Percentiles rank a stretch among this genome's conserved stretches.
phyloP scores from a whole-genome alignment of 2,888 invertebrate species.

The Ichneumon xanthorius region DNA sequence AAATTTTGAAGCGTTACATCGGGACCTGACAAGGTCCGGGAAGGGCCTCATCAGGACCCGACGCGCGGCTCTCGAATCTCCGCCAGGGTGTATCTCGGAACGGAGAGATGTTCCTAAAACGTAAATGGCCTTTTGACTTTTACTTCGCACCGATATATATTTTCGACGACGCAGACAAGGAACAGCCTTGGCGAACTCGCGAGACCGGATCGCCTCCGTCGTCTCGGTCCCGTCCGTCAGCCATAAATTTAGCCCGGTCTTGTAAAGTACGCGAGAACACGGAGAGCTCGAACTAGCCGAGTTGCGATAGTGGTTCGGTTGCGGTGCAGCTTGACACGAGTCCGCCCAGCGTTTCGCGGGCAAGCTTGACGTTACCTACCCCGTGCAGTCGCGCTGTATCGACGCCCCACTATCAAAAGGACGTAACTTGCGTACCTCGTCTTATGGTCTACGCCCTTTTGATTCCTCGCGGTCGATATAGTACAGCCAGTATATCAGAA shows the following conservation, averaged over 20 bases:
- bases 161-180: conserved; percentile 18
- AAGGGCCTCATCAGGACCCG: too few species aligned
- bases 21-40: too few species aligned
- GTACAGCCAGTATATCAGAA: background rate
- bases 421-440: too few species aligned
- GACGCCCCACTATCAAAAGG: too few species aligned
- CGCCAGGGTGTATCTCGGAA: background rate
- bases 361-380: conserved; percentile 13
- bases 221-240: conserved; percentile 38
- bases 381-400: background rate
- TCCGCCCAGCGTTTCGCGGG: conserved; percentile 24
- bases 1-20: too few species aligned
- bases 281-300: conserved; percentile 10
- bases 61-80: too few species aligned
- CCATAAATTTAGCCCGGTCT: conserved; percentile 52
- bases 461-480: background rate
- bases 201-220: conserved; percentile 36
- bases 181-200: conserved; percentile 29
- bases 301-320: conserved; percentile 13
- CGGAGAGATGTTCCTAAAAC: conserved; percentile 5
- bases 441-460: too few species aligned
- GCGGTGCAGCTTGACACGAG: conserved; percentile 22
- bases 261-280: conserved; percentile 21
- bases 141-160: conserved; percentile 3
- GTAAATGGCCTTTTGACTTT: conserved; percentile 11